Evolutionary conservation across 2,797 vertebrate genomes (phyloP).

Genomic region (Lepilemur ruficaudatus): DNA sequence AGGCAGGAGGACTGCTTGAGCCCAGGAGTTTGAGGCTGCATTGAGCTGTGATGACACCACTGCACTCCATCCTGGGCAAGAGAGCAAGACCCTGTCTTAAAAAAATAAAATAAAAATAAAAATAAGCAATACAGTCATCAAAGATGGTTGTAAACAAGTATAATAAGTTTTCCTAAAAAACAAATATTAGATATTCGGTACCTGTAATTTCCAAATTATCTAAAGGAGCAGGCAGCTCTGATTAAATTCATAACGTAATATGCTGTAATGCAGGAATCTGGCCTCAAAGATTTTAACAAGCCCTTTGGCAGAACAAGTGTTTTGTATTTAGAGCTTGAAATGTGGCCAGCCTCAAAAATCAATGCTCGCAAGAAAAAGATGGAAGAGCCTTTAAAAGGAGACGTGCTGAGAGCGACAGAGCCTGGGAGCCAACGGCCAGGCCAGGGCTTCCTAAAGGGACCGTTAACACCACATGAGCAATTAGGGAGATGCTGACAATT

Average conservation of each 20-base stretch:
- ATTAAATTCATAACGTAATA: background rate
- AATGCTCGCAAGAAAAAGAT: background rate
- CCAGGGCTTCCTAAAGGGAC: background rate
- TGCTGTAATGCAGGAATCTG: background rate
- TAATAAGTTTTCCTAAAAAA: background rate
- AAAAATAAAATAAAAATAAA: too few species aligned
- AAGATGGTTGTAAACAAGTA: background rate
- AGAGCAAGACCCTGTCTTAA: too few species aligned
- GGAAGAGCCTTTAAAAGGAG: background rate
- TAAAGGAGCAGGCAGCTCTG: background rate
- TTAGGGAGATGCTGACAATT: background rate
- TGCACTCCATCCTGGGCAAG: too few species aligned
- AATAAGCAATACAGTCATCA: background rate
- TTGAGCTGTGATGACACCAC: too few species aligned
- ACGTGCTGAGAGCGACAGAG: background rate
- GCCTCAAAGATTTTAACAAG: background rate
- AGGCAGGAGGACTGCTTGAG: too few species aligned
- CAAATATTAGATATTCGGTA: background rate
- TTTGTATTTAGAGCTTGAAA: background rate
- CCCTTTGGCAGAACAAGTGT: background rate
- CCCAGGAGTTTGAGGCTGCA: too few species aligned
- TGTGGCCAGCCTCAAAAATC: background rate
- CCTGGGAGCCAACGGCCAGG: background rate
- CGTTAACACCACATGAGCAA: rapidly evolving
- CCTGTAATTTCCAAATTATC: background rate